Percentiles rank a stretch among this genome's conserved stretches.
phyloP scores from a whole-genome alignment of 1,140 invertebrate genomes.

The Euura lappo region DNA sequence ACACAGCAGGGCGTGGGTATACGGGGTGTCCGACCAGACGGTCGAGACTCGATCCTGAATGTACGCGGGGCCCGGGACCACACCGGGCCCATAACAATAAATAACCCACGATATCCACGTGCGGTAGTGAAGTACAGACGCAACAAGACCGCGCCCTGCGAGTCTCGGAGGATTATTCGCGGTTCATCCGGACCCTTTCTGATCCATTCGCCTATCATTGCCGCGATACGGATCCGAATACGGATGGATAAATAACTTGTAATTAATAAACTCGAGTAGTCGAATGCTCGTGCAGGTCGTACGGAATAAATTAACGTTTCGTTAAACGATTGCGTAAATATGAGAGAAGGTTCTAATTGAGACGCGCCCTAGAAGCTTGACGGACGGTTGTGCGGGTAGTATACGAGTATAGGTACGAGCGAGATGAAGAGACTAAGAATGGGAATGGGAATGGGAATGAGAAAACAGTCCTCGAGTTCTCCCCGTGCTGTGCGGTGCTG shows the following conservation, averaged over 20 bases:
- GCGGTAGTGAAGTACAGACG: background rate
- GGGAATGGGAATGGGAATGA: too few species aligned
- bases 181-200: background rate
- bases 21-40: background rate
- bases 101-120: background rate
- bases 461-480: constrained; percentile 15
- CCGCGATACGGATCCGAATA: background rate
- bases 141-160: background rate
- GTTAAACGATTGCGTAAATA: constrained; percentile 43
- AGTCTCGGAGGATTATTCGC: background rate
- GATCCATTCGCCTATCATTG: background rate
- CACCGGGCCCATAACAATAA: background rate
- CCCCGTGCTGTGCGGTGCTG: constrained; percentile 31
- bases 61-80: background rate
- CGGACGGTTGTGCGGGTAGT: constrained; percentile 5
- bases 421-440: background rate
- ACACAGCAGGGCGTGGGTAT: constrained; percentile 6
- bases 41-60: background rate
- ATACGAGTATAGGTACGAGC: constrained; percentile 28
- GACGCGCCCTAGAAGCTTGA: constrained; percentile 39
- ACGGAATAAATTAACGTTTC: constrained; percentile 35
- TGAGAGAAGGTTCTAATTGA: constrained; percentile 46
- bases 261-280: too few species aligned
- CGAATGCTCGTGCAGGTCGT: too few species aligned
- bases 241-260: too few species aligned